Evolutionary conservation across 2,888 invertebrate species (phyloP).

Genomic region (Nephrotoma flavescens): DNA sequence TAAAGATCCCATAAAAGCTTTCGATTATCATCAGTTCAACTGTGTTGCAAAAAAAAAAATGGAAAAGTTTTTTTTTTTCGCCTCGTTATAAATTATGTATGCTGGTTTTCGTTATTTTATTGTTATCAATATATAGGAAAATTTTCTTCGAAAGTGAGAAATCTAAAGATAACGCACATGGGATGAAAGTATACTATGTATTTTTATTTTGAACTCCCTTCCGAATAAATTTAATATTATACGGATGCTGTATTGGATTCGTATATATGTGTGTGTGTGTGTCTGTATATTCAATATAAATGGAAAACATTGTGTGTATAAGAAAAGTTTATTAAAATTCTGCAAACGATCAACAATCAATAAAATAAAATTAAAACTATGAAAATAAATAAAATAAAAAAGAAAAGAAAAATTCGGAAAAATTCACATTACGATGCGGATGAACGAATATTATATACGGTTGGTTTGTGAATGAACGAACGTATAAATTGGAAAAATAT

Average conservation of each 20-base stretch:
- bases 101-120: neutral
- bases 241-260: neutral
- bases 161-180: neutral
- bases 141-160: neutral
- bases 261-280: neutral
- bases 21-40: neutral
- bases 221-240: neutral
- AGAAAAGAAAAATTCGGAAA: too few species aligned
- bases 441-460: neutral
- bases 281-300: neutral
- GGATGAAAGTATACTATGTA: neutral
- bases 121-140: neutral
- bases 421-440: neutral
- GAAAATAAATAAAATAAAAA: neutral
- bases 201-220: neutral
- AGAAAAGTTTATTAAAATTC: neutral
- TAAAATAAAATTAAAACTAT: neutral
- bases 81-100: neutral
- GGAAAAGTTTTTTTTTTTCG: neutral
- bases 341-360: neutral
- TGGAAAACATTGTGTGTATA: neutral
- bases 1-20: neutral
- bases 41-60: neutral
- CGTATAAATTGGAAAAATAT: neutral
- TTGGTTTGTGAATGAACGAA: neutral